phyloP scores from a whole-genome alignment of 1,140 invertebrate genomes.

The Leptoteleia sp. region DNA sequence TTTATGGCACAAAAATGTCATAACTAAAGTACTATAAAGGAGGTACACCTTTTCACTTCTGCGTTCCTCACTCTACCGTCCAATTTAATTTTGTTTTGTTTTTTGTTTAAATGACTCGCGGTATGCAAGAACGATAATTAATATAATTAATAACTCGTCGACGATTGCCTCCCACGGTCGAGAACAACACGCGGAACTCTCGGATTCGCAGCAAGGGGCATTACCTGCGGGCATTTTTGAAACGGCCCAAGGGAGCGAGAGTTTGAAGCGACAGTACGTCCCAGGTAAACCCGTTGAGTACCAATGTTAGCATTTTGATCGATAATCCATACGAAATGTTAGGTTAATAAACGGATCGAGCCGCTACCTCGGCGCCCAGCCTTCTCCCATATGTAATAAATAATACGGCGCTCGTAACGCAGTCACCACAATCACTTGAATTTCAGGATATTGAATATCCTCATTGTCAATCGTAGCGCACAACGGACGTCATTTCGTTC shows the following conservation, averaged over 20 bases:
- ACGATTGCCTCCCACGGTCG: slow-evolving; percentile 72
- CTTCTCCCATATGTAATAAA: slow-evolving; percentile 55
- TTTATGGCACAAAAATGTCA: slow-evolving; percentile 7
- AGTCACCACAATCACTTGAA: slow-evolving; percentile 37
- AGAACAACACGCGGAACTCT: slow-evolving; percentile 63
- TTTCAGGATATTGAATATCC: slow-evolving; percentile 35
- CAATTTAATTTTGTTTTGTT: slow-evolving; percentile 20
- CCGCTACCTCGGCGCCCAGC: slow-evolving; percentile 26
- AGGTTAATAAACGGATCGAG: slow-evolving; percentile 72
- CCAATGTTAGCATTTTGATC: slow-evolving; percentile 66
- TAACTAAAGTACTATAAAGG: slow-evolving; percentile 11
- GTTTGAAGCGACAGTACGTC: slow-evolving; percentile 24
- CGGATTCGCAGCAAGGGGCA: slow-evolving; percentile 70
- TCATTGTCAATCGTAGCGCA: slow-evolving; percentile 5
- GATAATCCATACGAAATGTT: slow-evolving; percentile 70
- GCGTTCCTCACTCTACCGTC: slow-evolving; percentile 7
- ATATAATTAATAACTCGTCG: slow-evolving; percentile 70
- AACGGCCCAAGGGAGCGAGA: slow-evolving; percentile 15
- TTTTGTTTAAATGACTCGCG: slow-evolving; percentile 21
- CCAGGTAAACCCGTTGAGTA: slow-evolving; percentile 33
- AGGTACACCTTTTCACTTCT: slow-evolving; percentile 23
- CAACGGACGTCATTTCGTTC: slow-evolving; percentile 11
- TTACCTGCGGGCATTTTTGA: slow-evolving; percentile 63
- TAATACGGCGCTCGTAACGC: slow-evolving; percentile 33
- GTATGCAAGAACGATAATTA: slow-evolving; percentile 64